Base-by-base conservation (phyloP, 2,797 vertebrate genomes). In the Phataginus tetradactyla region DNA sequence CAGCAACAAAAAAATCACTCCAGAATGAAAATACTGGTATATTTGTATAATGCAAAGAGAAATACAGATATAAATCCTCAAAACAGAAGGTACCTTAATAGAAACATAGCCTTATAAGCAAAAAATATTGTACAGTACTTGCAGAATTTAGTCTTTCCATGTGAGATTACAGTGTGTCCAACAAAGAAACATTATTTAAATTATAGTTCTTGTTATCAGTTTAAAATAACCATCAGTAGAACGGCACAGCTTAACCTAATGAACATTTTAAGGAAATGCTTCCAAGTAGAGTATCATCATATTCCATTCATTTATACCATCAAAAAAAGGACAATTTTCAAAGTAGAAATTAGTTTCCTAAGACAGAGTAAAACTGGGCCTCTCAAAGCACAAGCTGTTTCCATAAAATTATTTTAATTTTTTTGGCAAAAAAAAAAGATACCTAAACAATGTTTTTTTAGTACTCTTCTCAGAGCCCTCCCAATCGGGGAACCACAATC, bases 21-120 rank as follows among this genome's bases (percentile, higher is more conserved):
- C 96, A 97, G 96, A 97, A 84, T 96, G 96, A 97, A 98, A 98
- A 98, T 97, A 97, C 97, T 95, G 96, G 91, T 98, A 86, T 98
- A 97, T 97, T 98, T 97, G 92, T 97, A 86, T 97, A 97, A 98
- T 97, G 97, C 97, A 97, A 98, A 97, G 97, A 98, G 97, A 97
- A 96, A 94, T 96, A 97, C 96, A 98, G 95, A 96, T 97, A 98
- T 89, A 97, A 97, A 98, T 92, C 95, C 94, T 97, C 93, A 95
- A 98, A 97, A 97, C 91, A 66, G 91, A 97, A 97, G 91, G 61
- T 97, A 97, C 95, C 72, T 97, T 96, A 94, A 97, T 97, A 97
- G 97, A 97, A 97, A 97, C 64, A 93, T 91, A 97, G 96, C 96
- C 87, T 92, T 94, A 84, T 96, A 96, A 98, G 97, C 96, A 78